Percentiles rank a stretch among this genome's conserved stretches.
phyloP scores from a whole-genome alignment of 2,797 vertebrate genomes.

The Pseudomugil tenellus region DNA sequence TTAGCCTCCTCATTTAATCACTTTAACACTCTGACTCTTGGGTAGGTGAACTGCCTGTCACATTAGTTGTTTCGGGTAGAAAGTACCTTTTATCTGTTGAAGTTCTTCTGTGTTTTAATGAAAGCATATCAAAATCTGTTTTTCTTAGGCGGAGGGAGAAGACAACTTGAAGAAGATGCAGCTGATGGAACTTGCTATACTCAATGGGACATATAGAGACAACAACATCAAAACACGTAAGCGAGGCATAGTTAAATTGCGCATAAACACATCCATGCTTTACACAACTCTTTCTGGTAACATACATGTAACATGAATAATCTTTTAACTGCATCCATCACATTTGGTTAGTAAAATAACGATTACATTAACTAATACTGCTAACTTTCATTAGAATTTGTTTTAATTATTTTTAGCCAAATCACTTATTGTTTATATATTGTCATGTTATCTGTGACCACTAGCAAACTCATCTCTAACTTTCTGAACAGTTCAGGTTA shows the following conservation, averaged over 20 bases:
- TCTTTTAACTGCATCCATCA: conserved; percentile 24
- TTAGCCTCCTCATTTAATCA: conserved; percentile 8
- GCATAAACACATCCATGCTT: not conserved
- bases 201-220: conserved; percentile 89
- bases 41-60: conserved; percentile 15
- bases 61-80: conserved; percentile 20
- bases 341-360: not conserved
- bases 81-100: conserved; percentile 15
- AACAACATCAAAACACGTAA: conserved; percentile 87
- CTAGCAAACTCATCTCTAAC: conserved; percentile 30
- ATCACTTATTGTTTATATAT: conserved; percentile 33
- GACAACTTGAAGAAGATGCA: conserved; percentile 90
- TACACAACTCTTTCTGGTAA: conserved; percentile 8
- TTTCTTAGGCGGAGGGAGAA: conserved; percentile 84
- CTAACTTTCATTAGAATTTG: conserved; percentile 24
- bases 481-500: conserved; percentile 33
- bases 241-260: conserved; percentile 41
- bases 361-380: conserved; percentile 24
- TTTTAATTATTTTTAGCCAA: conserved; percentile 17
- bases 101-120: conserved; percentile 15
- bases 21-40: conserved; percentile 24
- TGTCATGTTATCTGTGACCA: conserved; percentile 42
- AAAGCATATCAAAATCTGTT: conserved; percentile 20
- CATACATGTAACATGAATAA: conserved; percentile 26
- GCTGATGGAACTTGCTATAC: conserved; percentile 87